A percentile compares a stretch with the other conserved stretches of the same genome.
Evolutionary conservation across 2,113 vertebrate genomes (phyloP).

Genomic region (Recurvirostra avosetta): DNA sequence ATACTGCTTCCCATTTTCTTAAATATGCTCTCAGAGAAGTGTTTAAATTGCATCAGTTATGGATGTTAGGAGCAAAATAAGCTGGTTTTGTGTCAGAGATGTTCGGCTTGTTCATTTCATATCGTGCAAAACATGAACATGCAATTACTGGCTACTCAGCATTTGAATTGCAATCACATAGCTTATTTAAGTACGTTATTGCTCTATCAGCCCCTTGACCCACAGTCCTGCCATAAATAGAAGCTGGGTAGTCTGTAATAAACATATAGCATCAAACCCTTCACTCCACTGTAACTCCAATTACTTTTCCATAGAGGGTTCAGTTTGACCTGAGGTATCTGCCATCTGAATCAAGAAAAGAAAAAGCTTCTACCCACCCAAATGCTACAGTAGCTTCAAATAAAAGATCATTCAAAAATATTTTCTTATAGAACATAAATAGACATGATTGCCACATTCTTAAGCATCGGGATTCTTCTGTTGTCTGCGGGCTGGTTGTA

Average conservation of each 20-base stretch:
- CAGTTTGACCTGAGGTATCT: not conserved
- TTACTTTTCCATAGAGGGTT: not conserved
- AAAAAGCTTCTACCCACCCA: not conserved
- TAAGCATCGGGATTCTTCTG: not conserved
- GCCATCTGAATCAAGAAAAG: not conserved
- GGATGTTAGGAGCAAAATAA: constrained; percentile 47
- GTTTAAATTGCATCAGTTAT: constrained; percentile 53
- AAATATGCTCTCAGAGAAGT: constrained; percentile 45
- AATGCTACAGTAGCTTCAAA: not conserved
- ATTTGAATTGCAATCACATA: constrained; percentile 33
- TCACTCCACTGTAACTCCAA: not conserved
- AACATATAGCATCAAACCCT: not conserved
- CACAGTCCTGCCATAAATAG: constrained; percentile 1
- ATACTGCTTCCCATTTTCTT: constrained; percentile 47
- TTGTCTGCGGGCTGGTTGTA: constrained; percentile 1
- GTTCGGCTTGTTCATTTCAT: not conserved
- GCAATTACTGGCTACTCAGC: constrained; percentile 40
- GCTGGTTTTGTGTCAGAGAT: constrained; percentile 15
- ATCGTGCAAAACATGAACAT: not conserved
- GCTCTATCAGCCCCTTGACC: constrained; percentile 25
- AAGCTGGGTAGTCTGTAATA: not conserved
- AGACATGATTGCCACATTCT: not conserved
- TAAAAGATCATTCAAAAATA: constrained; percentile 24
- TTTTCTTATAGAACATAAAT: constrained; percentile 50
- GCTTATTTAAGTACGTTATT: constrained; percentile 23